These are phyloP conservation scores for Pachyseris speciosa DNA, from an alignment of 64 coral and sea anemone genomes.

Conservation along the genomic window DNA sequence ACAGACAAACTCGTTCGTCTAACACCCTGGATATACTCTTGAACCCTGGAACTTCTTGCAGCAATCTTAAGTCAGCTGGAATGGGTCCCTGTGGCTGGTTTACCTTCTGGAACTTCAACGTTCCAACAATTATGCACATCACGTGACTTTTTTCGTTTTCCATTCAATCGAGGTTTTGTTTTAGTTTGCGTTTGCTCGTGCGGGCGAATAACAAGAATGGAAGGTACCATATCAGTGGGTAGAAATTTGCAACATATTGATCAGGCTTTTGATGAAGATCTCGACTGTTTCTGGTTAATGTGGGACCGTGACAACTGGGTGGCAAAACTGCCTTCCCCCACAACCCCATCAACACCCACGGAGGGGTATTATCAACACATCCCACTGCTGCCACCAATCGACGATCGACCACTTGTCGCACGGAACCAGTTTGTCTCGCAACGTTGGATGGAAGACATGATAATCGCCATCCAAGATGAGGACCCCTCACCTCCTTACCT, in stretches of 20 bases:
- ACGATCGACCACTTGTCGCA: neutral
- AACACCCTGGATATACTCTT: too few relatives aligned
- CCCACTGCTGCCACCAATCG: neutral
- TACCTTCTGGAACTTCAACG: too few relatives aligned
- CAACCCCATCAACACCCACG: neutral
- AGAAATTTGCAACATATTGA: neutral
- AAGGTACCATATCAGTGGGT: neutral
- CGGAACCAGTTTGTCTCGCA: neutral
- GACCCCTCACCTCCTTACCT: neutral
- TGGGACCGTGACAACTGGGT: neutral
- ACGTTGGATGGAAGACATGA: neutral
- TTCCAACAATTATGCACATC: too few relatives aligned
- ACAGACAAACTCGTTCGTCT: too few relatives aligned
- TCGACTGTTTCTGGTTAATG: neutral
- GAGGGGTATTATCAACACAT: neutral
- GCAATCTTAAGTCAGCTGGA: too few relatives aligned
- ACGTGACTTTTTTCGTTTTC: too few relatives aligned
- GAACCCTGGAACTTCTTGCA: too few relatives aligned
- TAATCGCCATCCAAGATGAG: neutral
- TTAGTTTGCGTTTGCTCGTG: too few relatives aligned
- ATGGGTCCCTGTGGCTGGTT: too few relatives aligned
- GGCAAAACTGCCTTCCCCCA: neutral
- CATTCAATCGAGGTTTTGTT: too few relatives aligned
- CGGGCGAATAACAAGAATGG: too few relatives aligned
- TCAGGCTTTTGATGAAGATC: neutral